Base-by-base conservation (phyloP, 2,113 vertebrate genomes). In the Prietella phreatophila region DNA sequence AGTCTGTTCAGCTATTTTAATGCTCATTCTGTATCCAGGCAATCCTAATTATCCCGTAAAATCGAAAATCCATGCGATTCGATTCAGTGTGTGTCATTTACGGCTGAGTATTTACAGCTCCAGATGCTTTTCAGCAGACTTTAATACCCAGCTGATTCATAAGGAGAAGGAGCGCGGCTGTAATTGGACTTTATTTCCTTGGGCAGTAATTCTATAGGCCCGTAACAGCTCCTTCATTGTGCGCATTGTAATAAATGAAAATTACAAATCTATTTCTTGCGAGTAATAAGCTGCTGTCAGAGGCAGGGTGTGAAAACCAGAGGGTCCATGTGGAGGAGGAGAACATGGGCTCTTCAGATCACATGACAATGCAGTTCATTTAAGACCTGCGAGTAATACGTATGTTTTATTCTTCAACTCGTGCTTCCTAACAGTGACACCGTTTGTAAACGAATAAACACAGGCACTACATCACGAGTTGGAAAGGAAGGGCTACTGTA, bases 91-190 rank as follows among this genome's bases (percentile, higher is more conserved):
- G 56, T 82, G 30, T 82, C 19, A 3, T 82, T 61, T 14, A 61
- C 20, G 5, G 33, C 53, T 1, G 79, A 3, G 56, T 60, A 61
- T 82, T 61, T 82, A 61, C 58, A n/a, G 76, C 76, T 53, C 76
- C 76, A 47, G 39, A 76, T 27, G 42, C 39, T 75, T 39, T 58
- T 87, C 30, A 78, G 14, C 25, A 25, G 4, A 27, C 42, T 85
- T 89, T 81, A 87, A 87, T 82, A 61, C 36, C 50, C 30, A 55
- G 65, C 89, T 80, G 86, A 85, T 83, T 78, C 83, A 85, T 33
- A 50, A 10, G 69, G 56, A 76, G 69, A 82, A 27, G 42, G 11
- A 78, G 42, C 50, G 75, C 13, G 13, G 50, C 67, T 60, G 61
- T 69, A 82, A 88, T 69, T 88, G 71, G 50, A 78, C 79, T 58